These are phyloP conservation scores for Parapristionchus giblindavisi DNA, from an alignment of 2,888 invertebrate genomes.

Conservation along the genomic window DNA sequence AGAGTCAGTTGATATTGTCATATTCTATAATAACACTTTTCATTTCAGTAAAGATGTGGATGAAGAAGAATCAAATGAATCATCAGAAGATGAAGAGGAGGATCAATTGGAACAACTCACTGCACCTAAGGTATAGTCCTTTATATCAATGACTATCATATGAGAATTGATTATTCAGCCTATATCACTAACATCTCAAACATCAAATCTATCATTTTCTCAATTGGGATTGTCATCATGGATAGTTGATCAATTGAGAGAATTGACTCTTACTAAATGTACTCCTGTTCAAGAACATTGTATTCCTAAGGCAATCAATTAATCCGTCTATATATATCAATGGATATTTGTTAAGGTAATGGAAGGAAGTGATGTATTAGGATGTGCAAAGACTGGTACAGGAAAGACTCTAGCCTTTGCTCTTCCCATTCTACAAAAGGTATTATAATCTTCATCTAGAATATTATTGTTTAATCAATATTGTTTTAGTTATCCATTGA, in stretches of 20 bases:
- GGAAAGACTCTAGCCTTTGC: constrained; percentile 98
- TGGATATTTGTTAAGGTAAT: constrained; percentile 61
- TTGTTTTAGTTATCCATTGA: constrained; percentile 80
- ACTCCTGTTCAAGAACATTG: constrained; percentile 66
- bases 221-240: constrained; percentile 60
- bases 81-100: constrained; percentile 18
- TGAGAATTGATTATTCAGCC: constrained; percentile 17
- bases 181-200: neutral
- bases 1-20: constrained; percentile 5
- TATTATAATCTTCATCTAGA: constrained; percentile 32
- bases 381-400: constrained; percentile 95
- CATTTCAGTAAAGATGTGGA: constrained; percentile 22
- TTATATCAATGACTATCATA: neutral
- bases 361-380: constrained; percentile 83
- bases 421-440: constrained; percentile 64
- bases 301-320: constrained; percentile 64
- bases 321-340: constrained; percentile 39
- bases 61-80: constrained; percentile 6
- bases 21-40: neutral
- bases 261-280: constrained; percentile 56
- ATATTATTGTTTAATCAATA: neutral
- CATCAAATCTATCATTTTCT: constrained; percentile 40
- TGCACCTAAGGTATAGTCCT: constrained; percentile 15
- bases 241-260: constrained; percentile 61
- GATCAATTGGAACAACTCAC: constrained; percentile 25